Evolutionary conservation across 2,888 invertebrate genomes (phyloP).

Genomic region (Mesorhabditis spiculigera): DNA sequence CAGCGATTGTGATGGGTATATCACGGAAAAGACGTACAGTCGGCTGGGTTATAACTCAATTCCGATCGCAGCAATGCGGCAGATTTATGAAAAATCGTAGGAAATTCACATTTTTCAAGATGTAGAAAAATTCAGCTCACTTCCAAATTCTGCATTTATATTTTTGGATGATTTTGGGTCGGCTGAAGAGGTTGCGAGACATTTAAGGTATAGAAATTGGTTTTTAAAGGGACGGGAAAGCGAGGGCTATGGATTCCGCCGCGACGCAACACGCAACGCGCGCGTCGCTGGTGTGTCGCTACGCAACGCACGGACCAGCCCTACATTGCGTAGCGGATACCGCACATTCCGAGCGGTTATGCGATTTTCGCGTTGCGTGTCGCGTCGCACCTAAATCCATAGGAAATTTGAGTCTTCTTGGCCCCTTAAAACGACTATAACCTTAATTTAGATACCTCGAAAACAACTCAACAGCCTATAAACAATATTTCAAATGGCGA

Average conservation of each 20-base stretch:
- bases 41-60: background rate
- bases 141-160: background rate
- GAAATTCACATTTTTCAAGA: background rate
- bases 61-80: background rate
- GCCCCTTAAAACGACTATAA: too few relatives aligned
- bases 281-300: too few relatives aligned
- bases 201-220: background rate
- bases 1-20: conserved; percentile 2
- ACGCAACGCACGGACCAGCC: too few relatives aligned
- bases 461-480: background rate
- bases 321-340: too few relatives aligned
- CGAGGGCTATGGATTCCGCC: background rate
- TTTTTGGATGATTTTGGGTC: background rate
- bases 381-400: too few relatives aligned
- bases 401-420: too few relatives aligned
- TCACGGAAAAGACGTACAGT: background rate
- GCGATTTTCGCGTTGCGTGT: too few relatives aligned
- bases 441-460: background rate
- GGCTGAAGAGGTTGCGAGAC: background rate
- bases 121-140: background rate
- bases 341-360: too few relatives aligned
- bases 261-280: too few relatives aligned
- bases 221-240: background rate
- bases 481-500: background rate
- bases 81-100: background rate